Percentiles rank a stretch among this genome's conserved stretches.
These are phyloP conservation scores for Metridium senile DNA, from an alignment of 92 coral and sea anemone genomes.

Conservation along the genomic window DNA sequence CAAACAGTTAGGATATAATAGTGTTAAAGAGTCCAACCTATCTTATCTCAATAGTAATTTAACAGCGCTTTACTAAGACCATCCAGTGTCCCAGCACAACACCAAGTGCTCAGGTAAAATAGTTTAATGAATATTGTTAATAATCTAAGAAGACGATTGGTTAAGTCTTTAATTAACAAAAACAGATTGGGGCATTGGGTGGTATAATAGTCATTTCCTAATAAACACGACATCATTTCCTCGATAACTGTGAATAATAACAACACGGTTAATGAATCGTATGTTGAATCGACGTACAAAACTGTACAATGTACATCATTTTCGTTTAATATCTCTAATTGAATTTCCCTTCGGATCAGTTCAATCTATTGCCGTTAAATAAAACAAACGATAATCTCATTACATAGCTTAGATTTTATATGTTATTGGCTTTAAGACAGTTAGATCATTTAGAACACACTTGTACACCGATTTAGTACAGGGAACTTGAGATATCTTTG, in stretches of 20 bases:
- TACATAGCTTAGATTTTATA: constrained; percentile 22
- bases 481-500: not conserved
- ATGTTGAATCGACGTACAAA: not conserved
- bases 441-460: not conserved
- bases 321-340: not conserved
- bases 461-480: no score
- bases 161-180: constrained; percentile 35
- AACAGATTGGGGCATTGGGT: constrained; percentile 22
- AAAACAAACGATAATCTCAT: constrained; percentile 44
- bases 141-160: constrained; percentile 31
- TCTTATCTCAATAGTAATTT: constrained; percentile 30
- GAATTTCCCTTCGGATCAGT: not conserved
- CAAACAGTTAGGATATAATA: constrained; percentile 12
- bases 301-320: not conserved
- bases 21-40: constrained; percentile 22
- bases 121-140: constrained; percentile 17
- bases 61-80: constrained; percentile 5
- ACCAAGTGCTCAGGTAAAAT: constrained; percentile 3
- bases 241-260: not conserved
- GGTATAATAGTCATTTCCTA: constrained; percentile 21
- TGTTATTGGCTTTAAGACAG: constrained; percentile 14
- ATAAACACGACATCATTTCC: constrained; percentile 22
- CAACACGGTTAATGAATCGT: not conserved
- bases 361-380: constrained; percentile 20
- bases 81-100: constrained; percentile 2